phyloP scores from a whole-genome alignment of 2,888 invertebrate genomes.

The Neuroscelio doddi region DNA sequence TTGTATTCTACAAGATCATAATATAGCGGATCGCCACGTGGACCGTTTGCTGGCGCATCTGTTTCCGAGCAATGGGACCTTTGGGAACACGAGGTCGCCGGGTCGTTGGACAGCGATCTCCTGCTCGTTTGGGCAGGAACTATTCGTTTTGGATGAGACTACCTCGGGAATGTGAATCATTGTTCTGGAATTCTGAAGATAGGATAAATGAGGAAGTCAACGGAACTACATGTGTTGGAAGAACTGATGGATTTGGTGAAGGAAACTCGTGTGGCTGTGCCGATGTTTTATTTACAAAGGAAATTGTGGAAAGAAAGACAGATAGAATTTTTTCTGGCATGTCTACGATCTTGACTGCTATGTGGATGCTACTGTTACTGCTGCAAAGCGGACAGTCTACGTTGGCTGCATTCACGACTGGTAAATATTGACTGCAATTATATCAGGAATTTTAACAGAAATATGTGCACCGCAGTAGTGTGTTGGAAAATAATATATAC shows the following conservation, averaged over 20 bases:
- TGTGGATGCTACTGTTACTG: conserved; percentile 56
- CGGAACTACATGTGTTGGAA: not conserved
- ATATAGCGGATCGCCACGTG: conserved; percentile 44
- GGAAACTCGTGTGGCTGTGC: conserved; percentile 33
- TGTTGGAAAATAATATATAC: too few species aligned
- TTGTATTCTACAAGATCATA: conserved; percentile 56
- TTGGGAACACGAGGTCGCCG: conserved; percentile 10
- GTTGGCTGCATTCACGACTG: conserved; percentile 64
- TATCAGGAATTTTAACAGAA: too few species aligned
- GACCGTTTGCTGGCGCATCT: conserved; percentile 16
- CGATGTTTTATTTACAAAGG: too few species aligned
- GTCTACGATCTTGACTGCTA: conserved; percentile 50
- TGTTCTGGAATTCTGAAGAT: not conserved
- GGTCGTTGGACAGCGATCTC: not conserved
- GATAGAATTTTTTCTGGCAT: conserved; percentile 50
- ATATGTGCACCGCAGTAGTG: too few species aligned
- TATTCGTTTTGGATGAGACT: not conserved
- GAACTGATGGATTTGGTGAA: conserved; percentile 33
- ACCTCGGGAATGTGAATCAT: not conserved
- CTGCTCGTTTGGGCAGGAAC: not conserved
- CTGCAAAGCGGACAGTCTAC: conserved; percentile 56
- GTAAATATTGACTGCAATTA: conserved; percentile 54
- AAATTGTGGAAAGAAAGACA: too few species aligned
- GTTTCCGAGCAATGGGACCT: conserved; percentile 27
- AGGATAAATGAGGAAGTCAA: not conserved